A percentile compares a stretch with the other conserved stretches of the same genome.
phyloP scores from a whole-genome alignment of 1,140 invertebrate species.

The Dinothrombium tinctorium region DNA sequence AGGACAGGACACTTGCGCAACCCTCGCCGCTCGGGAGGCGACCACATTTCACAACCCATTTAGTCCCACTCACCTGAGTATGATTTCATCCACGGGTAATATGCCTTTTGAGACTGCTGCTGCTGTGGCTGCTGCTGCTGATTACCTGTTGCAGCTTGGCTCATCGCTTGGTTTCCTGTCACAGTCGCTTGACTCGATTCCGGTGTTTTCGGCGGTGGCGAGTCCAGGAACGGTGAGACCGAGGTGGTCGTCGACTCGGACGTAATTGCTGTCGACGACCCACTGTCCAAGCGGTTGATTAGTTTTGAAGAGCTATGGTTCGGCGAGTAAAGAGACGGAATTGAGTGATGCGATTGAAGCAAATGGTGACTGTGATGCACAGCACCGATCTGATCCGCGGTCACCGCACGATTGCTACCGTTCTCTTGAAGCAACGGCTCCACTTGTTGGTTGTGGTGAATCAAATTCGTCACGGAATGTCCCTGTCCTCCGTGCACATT shows the following conservation, averaged over 20 bases:
- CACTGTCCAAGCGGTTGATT: background rate
- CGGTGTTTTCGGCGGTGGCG: conserved; percentile 2
- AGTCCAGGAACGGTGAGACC: background rate
- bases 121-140: conserved; percentile 3
- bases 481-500: no score
- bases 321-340: background rate
- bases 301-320: no score
- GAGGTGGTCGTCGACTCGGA: no score
- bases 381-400: background rate
- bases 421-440: background rate
- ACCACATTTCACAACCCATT: conserved; percentile 4
- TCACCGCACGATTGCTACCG: conserved; percentile 1
- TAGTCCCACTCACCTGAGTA: conserved; percentile 15
- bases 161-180: background rate
- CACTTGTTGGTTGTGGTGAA: background rate
- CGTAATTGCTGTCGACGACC: background rate
- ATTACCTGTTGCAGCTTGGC: background rate
- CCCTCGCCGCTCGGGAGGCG: no score
- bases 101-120: conserved; percentile 3
- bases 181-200: conserved; percentile 2
- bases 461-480: background rate
- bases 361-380: background rate
- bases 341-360: background rate
- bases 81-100: conserved; percentile 16
- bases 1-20: background rate